Conservation (phyloP, 1,140 invertebrate genomes). For the Dreissena rostriformis region DNA sequence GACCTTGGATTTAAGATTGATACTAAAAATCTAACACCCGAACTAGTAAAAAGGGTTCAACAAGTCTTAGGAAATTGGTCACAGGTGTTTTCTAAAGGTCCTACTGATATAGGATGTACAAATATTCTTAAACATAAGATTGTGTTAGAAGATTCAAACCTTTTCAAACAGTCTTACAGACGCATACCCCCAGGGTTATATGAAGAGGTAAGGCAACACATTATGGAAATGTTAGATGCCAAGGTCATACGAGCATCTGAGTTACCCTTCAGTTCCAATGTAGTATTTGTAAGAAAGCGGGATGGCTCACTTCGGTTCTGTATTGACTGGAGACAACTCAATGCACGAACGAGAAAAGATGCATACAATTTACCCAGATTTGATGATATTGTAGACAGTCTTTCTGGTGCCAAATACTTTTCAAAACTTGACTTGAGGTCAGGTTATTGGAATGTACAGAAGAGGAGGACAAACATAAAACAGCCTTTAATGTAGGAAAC, state of each 20-base stretch:
- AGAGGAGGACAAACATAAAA: conserved; percentile 68
- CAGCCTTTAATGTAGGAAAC: conserved; percentile 62
- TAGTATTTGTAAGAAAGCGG: conserved; percentile 12
- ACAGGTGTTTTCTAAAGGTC: conserved; percentile 26
- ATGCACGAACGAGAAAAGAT: neutral
- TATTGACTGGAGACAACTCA: conserved; percentile 19
- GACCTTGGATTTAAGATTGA: conserved; percentile 44
- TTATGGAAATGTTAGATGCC: conserved; percentile 23
- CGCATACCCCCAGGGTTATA: conserved; percentile 37
- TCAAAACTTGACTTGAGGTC: conserved; percentile 16
- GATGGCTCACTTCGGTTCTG: conserved; percentile 23
- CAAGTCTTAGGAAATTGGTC: conserved; percentile 37
- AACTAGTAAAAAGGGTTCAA: conserved; percentile 11
- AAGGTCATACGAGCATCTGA: conserved; percentile 18
- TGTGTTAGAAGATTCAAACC: conserved; percentile 23
- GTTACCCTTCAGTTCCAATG: conserved; percentile 23
- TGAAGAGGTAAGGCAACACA: conserved; percentile 32
- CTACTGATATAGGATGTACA: conserved; percentile 23
- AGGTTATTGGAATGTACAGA: conserved; percentile 15
- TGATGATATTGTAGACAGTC: conserved; percentile 23
- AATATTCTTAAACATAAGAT: conserved; percentile 36
- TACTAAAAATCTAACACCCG: conserved; percentile 19
- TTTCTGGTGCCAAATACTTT: neutral
- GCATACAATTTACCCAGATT: conserved; percentile 8
- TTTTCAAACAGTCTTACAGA: conserved; percentile 30